These are phyloP conservation scores for Amphimallon solstitiale DNA, from an alignment of 2,888 invertebrate genomes.

Conservation along the genomic window DNA sequence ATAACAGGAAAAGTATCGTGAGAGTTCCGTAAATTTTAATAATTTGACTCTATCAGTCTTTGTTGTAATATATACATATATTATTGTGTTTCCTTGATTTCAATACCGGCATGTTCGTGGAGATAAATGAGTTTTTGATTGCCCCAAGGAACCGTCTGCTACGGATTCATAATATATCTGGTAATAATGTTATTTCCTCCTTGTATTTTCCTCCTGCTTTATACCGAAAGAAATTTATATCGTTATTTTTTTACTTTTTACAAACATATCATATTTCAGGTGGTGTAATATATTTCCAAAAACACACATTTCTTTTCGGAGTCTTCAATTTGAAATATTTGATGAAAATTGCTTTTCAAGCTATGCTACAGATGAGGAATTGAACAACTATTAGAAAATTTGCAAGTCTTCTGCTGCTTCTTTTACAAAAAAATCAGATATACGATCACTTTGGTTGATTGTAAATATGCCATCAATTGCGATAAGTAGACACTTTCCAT, in stretches of 20 bases:
- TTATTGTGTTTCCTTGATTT: slow-evolving; percentile 34
- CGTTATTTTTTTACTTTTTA: neutral
- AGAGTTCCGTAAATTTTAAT: slow-evolving; percentile 7
- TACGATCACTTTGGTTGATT: no score
- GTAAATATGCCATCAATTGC: no score
- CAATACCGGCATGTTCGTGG: slow-evolving; percentile 34
- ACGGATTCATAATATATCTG: slow-evolving; percentile 34
- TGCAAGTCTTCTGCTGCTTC: no score
- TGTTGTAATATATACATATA: slow-evolving; percentile 4
- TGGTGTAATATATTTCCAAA: no score
- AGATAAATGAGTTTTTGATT: slow-evolving; percentile 41
- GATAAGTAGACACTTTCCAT: no score
- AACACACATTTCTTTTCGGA: no score
- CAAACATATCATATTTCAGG: neutral
- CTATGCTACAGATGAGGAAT: no score
- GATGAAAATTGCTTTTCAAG: no score
- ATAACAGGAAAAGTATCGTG: neutral
- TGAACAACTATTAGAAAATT: no score
- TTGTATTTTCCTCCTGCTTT: neutral
- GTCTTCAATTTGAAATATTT: no score
- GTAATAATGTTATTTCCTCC: slow-evolving; percentile 21
- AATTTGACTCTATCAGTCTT: slow-evolving; percentile 14
- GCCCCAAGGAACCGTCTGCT: slow-evolving; percentile 25
- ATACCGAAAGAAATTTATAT: neutral
- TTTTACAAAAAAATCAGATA: no score